phyloP scores from a whole-genome alignment of 2,888 invertebrate genomes.

The Cosmorhoe ocellata region DNA sequence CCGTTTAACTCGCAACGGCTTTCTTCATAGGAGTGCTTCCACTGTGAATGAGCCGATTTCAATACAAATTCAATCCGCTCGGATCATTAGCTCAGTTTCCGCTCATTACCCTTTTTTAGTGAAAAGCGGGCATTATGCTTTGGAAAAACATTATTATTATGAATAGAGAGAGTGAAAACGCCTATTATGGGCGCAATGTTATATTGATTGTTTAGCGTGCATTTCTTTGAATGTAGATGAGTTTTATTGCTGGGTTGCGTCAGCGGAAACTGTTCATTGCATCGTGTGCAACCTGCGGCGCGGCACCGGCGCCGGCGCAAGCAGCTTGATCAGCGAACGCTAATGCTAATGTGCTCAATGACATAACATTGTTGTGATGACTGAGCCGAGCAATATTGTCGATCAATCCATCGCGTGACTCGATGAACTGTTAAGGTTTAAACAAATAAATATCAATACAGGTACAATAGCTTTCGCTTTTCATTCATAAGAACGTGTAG shows the following conservation, averaged over 20 bases:
- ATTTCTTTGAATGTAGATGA: conserved; percentile 3
- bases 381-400: conserved; percentile 36
- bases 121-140: too few species aligned
- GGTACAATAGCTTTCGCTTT: conserved; percentile 33
- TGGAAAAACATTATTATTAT: background rate
- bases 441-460: conserved; percentile 25
- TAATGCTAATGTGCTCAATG: conserved; percentile 39
- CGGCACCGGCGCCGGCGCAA: too few species aligned
- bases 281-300: conserved; percentile 34
- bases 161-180: background rate
- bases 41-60: background rate
- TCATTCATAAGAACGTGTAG: conserved; percentile 37
- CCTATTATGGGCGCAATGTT: background rate
- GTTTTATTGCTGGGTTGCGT: conserved; percentile 32
- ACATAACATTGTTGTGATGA: conserved; percentile 50
- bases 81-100: too few species aligned
- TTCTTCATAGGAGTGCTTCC: too few species aligned
- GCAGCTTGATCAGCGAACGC: conserved; percentile 27
- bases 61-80: background rate
- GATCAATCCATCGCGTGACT: conserved; percentile 31
- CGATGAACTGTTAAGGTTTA: conserved; percentile 26
- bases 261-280: conserved; percentile 46
- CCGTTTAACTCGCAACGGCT: too few species aligned
- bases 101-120: too few species aligned
- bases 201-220: background rate